phyloP scores from a whole-genome alignment of 2,888 invertebrate species.

The Spialia ferax region DNA sequence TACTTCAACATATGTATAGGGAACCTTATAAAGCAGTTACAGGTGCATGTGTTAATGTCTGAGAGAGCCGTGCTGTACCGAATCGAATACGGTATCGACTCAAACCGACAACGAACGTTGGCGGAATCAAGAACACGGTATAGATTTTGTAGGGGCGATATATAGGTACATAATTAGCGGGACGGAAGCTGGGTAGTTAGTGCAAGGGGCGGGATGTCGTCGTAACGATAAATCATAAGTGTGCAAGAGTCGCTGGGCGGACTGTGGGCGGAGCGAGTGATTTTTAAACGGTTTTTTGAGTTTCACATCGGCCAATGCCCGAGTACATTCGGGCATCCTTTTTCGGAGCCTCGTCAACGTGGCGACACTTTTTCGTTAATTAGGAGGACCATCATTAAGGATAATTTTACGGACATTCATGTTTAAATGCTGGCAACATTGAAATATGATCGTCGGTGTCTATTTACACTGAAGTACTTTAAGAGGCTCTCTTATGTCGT shows the following conservation, averaged over 20 bases:
- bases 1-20: conserved; percentile 32
- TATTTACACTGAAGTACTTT: conserved; percentile 2
- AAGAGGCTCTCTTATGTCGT: background rate
- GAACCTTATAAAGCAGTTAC: conserved; percentile 24
- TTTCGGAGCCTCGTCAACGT: conserved; percentile 72
- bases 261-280: conserved; percentile 82
- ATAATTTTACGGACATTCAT: conserved; percentile 71
- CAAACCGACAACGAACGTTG: conserved; percentile 57
- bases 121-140: conserved; percentile 69
- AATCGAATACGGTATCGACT: conserved; percentile 63
- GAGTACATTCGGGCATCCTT: conserved; percentile 77
- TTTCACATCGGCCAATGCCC: conserved; percentile 78
- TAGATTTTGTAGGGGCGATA: conserved; percentile 73
- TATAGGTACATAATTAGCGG: conserved; percentile 76
- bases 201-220: conserved; percentile 81
- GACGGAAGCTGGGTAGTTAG: conserved; percentile 81
- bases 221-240: conserved; percentile 84
- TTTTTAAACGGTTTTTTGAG: conserved; percentile 86
- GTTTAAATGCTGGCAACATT: conserved; percentile 29
- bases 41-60: conserved; percentile 39
- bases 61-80: conserved; percentile 34
- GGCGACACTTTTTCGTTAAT: conserved; percentile 84
- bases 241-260: conserved; percentile 80
- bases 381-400: conserved; percentile 79
- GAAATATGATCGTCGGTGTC: conserved; percentile 14